Base-by-base conservation (phyloP, 2,888 invertebrate species). In the Cephonodes hylas region DNA sequence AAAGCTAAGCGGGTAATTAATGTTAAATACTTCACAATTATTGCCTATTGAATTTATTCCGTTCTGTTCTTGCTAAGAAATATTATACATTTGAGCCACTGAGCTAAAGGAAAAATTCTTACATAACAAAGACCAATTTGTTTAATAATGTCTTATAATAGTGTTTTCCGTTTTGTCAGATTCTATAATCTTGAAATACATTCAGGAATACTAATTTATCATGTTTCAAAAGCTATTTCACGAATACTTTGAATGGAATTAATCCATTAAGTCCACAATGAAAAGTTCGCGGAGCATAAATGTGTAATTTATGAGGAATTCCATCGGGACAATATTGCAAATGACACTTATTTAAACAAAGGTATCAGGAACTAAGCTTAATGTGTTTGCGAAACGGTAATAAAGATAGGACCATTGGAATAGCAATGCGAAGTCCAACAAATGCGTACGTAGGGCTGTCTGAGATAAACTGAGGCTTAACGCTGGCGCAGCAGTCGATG, bases 401-500 rank as follows among this genome's bases (percentile, higher is more conserved):
- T 87, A 86, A 82, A 86, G 86, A 88, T 86, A 85, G 79, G 72
- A 76, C 74, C 79, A 80, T 79, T 83, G 80, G 80, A 83, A 83
- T 84, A 86, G 83, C 76, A 81, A 79, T 80, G 83, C 84, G 84
- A 82, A 83, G 84, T 81, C 80, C 79, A 82, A 81, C 85, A 83
- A 85, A 85, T 84, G 85, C 85, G 85, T 86, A 83, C 83, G 80
- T 80, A 81, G 81, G 82, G 78, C 75, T 79, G 81, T 83, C 79
- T 80, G 74, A 87, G 90, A 91, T 91, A 91, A 91, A 86, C 88
- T 82, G 74, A 73, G 83, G 87, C 86, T 89, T 89, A 87, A 83
- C 83, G 84, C 83, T 80, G 77, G 85, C 85, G 76, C 84, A 84
- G 86, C 89, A 88, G 83, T 84, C 84, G 86, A 85, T 84, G 90